phyloP scores from a whole-genome alignment of 2,797 vertebrate genomes.

The Eutrigla gurnardus region DNA sequence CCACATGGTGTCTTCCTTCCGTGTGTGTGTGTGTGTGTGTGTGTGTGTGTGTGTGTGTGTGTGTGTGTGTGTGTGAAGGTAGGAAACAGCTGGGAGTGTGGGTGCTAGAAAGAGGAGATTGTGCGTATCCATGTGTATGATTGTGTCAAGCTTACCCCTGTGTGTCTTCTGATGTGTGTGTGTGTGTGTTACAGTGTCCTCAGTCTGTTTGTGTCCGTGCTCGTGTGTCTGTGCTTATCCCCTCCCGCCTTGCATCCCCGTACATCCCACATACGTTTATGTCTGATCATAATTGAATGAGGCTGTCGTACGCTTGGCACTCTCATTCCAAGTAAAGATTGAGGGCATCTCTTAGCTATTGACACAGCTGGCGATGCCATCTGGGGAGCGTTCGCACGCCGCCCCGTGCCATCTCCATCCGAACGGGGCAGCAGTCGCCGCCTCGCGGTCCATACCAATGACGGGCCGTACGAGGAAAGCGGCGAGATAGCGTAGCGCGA shows the following conservation, averaged over 20 bases:
- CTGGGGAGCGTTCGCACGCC: conserved; percentile 74
- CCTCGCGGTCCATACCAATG: conserved; percentile 67
- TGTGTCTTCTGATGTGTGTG: conserved; percentile 29
- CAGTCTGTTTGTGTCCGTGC: not conserved
- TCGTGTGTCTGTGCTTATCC: conserved; percentile 21
- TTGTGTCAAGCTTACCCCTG: conserved; percentile 44
- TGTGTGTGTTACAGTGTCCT: not conserved
- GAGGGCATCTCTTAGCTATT: conserved; percentile 78
- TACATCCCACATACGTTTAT: conserved; percentile 44
- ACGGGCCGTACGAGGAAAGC: conserved; percentile 67
- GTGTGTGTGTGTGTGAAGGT: conserved; percentile 25
- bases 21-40: conserved; percentile 34
- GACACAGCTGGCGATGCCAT: conserved; percentile 85
- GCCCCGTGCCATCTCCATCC: conserved; percentile 59
- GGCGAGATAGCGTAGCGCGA: conserved; percentile 44
- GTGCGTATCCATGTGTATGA: conserved; percentile 57
- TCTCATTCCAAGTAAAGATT: conserved; percentile 74
- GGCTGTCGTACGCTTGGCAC: conserved; percentile 55
- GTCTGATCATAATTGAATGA: conserved; percentile 46
- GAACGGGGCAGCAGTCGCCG: conserved; percentile 57
- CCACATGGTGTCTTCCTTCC: conserved; percentile 57
- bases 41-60: too few relatives aligned
- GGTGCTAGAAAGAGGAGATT: conserved; percentile 53
- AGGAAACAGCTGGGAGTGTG: conserved; percentile 63
- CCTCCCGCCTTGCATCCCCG: conserved; percentile 11